phyloP scores from a whole-genome alignment of 2,888 invertebrate genomes.

The Amiota minor region DNA sequence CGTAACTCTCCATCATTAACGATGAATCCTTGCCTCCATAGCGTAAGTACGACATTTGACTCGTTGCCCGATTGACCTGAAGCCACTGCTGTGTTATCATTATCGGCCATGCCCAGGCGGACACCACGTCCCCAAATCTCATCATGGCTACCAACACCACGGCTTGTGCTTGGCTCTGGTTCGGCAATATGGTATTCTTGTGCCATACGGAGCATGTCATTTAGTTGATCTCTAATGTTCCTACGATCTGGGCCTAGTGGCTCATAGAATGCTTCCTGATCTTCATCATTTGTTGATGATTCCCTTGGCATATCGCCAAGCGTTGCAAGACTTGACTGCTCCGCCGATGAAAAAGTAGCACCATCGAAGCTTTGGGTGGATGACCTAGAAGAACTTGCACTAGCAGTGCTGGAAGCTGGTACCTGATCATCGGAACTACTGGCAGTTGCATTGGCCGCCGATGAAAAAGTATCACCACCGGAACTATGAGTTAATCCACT shows the following conservation, averaged over 20 bases:
- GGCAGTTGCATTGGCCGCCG: too few species aligned
- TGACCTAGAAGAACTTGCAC: conserved; percentile 32
- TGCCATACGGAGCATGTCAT: conserved; percentile 93
- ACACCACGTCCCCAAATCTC: conserved; percentile 75
- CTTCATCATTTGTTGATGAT: conserved; percentile 76
- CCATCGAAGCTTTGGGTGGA: neutral
- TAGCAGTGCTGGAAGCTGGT: conserved; percentile 56
- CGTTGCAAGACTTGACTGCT: conserved; percentile 75
- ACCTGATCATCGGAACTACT: conserved; percentile 38
- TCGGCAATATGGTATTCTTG: conserved; percentile 80
- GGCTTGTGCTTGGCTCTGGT: conserved; percentile 73
- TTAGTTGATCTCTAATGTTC: conserved; percentile 82
- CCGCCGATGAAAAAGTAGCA: conserved; percentile 40
- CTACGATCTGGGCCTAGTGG: conserved; percentile 92
- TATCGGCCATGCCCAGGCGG: conserved; percentile 75
- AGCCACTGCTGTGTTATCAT: conserved; percentile 68
- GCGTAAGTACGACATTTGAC: conserved; percentile 79
- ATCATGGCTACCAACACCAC: too few species aligned
- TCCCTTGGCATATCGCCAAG: conserved; percentile 76
- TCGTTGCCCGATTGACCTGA: conserved; percentile 48
- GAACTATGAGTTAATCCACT: conserved; percentile 19
- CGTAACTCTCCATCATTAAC: conserved; percentile 91
- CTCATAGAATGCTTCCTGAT: conserved; percentile 95
- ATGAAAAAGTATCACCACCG: conserved; percentile 30
- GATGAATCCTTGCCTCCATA: conserved; percentile 97